Evolutionary conservation across 2,888 invertebrate species (phyloP).

Genomic region (Plagodis pulveraria): DNA sequence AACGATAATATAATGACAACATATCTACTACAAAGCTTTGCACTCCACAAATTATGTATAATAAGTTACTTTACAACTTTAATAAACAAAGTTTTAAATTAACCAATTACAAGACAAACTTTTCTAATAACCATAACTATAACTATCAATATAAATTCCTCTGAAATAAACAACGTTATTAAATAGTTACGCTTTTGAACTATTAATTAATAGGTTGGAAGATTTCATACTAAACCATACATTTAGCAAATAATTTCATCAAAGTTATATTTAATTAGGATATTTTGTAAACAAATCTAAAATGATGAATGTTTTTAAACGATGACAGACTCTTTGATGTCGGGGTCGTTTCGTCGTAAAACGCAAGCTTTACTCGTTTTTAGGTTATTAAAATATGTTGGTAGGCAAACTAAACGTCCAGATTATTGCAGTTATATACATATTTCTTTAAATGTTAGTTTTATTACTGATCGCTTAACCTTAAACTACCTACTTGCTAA

Average conservation of each 20-base stretch:
- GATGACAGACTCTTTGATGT: constrained; percentile 22
- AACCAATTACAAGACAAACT: no score
- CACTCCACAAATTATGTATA: no score
- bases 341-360: constrained; percentile 15
- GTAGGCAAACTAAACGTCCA: constrained; percentile 1
- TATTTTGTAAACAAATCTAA: constrained; percentile 23
- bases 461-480: no score
- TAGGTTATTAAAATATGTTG: constrained; percentile 20
- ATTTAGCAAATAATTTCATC: constrained; percentile 16
- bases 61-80: no score
- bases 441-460: no score
- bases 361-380: constrained; percentile 16
- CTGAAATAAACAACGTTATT: neutral
- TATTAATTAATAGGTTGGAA: constrained; percentile 7
- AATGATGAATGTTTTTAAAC: constrained; percentile 13
- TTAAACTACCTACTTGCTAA: no score
- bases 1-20: no score
- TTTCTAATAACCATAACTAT: no score
- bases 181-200: constrained; percentile 6
- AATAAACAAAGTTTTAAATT: no score
- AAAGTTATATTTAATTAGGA: constrained; percentile 16
- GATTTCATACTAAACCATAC: constrained; percentile 3
- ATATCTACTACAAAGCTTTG: no score
- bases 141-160: no score
- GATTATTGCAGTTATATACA: neutral